These are phyloP conservation scores for Euplagia quadripunctaria DNA, from an alignment of 2,888 invertebrate genomes.

Conservation along the genomic window DNA sequence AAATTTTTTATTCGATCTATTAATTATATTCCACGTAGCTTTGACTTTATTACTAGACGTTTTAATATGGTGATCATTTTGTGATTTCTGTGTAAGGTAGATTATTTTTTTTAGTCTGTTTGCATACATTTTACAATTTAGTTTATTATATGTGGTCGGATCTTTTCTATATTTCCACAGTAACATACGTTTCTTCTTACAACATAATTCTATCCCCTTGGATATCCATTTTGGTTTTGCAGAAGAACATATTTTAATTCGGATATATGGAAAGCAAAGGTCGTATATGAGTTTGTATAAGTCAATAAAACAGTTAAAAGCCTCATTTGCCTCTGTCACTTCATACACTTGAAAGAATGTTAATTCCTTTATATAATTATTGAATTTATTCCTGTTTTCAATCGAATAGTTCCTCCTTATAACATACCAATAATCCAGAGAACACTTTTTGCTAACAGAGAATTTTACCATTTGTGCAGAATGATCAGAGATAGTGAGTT, in stretches of 20 bases:
- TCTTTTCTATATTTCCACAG: not conserved
- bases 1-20: not conserved
- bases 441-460: not conserved
- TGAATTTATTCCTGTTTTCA: too few species aligned
- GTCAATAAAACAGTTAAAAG: not conserved
- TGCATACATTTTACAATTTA: not conserved
- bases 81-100: not conserved
- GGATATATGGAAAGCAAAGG: not conserved
- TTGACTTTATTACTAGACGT: not conserved
- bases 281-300: not conserved
- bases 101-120: not conserved
- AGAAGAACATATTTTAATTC: constrained; percentile 5
- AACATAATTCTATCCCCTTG: too few species aligned
- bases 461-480: not conserved
- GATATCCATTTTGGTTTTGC: too few species aligned
- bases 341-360: not conserved
- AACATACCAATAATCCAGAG: not conserved
- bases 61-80: not conserved
- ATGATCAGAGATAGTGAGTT: constrained; percentile 3
- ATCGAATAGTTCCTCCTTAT: too few species aligned
- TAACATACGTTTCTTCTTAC: not conserved
- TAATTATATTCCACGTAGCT: not conserved
- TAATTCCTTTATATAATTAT: not conserved
- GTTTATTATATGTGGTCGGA: not conserved
- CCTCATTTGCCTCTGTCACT: not conserved